Percentiles rank a stretch among this genome's conserved stretches.
phyloP scores from a whole-genome alignment of 2,888 invertebrate species.

The Odontomyia ornata region DNA sequence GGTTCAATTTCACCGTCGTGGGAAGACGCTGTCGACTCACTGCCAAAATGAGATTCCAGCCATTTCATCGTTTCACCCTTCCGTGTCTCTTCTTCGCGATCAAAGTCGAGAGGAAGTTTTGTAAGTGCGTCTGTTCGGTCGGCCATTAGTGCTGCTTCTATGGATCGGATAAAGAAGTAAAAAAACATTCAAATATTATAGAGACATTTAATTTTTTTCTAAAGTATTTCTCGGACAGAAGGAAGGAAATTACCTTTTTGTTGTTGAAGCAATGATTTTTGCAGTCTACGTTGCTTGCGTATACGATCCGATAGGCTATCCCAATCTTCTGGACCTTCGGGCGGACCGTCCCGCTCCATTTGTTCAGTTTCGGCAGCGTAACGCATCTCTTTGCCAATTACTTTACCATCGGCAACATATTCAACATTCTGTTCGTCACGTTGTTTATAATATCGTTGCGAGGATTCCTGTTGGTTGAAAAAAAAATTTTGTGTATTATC shows the following conservation, averaged over 20 bases:
- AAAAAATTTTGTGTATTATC: background rate
- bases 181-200: background rate
- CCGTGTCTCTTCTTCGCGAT: conserved; percentile 87
- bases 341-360: conserved; percentile 74
- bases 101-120: conserved; percentile 83
- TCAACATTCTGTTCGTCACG: conserved; percentile 85
- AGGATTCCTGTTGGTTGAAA: conserved; percentile 64
- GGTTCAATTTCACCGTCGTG: conserved; percentile 68
- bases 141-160: conserved; percentile 63
- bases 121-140: conserved; percentile 84
- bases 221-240: too few species aligned
- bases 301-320: conserved; percentile 81
- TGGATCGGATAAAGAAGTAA: background rate
- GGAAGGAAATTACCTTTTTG: conserved; percentile 64
- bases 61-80: conserved; percentile 91
- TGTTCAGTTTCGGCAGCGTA: conserved; percentile 84
- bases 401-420: conserved; percentile 82
- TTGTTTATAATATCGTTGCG: conserved; percentile 74
- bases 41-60: conserved; percentile 91
- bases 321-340: conserved; percentile 77
- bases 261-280: conserved; percentile 64
- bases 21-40: conserved; percentile 82
- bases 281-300: conserved; percentile 71
- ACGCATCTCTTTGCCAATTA: conserved; percentile 82
- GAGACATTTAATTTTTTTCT: too few species aligned